Base-by-base conservation (phyloP, 2,797 vertebrate species). In the Morelia viridis region DNA sequence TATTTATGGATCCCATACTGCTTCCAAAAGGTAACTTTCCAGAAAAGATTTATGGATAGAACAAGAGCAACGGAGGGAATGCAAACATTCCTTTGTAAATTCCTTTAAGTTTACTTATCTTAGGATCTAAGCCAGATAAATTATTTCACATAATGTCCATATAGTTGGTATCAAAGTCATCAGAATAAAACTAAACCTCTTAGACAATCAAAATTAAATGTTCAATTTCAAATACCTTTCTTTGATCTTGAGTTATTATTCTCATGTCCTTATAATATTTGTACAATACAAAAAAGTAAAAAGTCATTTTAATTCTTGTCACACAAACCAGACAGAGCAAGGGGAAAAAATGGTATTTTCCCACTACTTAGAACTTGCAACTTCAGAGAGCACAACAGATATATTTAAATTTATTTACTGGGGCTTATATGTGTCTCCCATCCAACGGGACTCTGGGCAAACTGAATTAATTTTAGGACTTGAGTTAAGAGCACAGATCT, bases 141-240 rank as follows among this genome's bases (percentile, higher is more conserved):
- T 61, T 28, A 50, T 76, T 61, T 76, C 35, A 50, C 35, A 12
- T 91, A 58, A 87, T 60, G n/a, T 87, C 58, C 53, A 87, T 46
- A 11, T 57, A 58, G n/a, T 8, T 62, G 4, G 12, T n/a, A n/a
- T 12, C 17, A 28, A n/a, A 87, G 53, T 9, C 65, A 26, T 85
- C 50, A 13, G 5, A 85, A 68, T 83, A 17, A 90, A 84, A 56
- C 28, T 24, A 19, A 85, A 64, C 10, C 28, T 13, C 26, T 90
- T 17, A 0, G 5, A 17, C 46, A 31, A 87, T 19, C 94, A 93
- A 95, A 94, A 83, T 88, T 80, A 50, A 94, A 68, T 91, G 64
- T 60, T 35, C 26, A n/a, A 10, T 61, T 26, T 88, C 1, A 92
- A 92, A 71, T 7, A 68, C 3, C 87, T 60, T 76, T 57, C 53